Base-by-base conservation (phyloP, 2,113 vertebrate species). In the Labrus mixtus region DNA sequence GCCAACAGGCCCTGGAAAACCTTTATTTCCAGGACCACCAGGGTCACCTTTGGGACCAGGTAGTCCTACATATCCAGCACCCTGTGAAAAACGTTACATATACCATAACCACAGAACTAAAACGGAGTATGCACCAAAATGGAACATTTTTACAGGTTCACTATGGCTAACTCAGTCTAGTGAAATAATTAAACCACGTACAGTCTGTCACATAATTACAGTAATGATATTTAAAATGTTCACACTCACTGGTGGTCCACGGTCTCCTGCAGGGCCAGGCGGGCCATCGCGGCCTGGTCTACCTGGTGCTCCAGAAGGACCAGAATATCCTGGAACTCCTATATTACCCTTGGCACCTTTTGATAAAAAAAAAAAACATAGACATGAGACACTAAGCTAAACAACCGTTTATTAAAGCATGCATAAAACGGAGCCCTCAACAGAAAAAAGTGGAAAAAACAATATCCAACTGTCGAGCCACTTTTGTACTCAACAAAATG, bases 1-100 rank as follows among this genome's bases (percentile, higher is more conserved):
- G 5, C 97, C 97, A 46, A 6, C 20, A 51, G 53, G 87, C 41
- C 96, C 96, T 55, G 59, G 85, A 37, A 51, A 85, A 46, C 96
- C 96, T 79, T 95, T 96, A 63, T 68, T 53, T 60, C 96, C 96
- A 79, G 86, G 65, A 39, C 73, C 29, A 56, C 96, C 96, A 85
- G 92, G 93, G 7, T 90, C 59, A 15, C 97, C 96, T 88, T 95
- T 96, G 43, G 92, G 94, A 66, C 96, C 96, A 66, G 77, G 92
- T 68, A 93, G 93, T 22, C 94, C 95, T 37, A 46, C 23, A 54
- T 86, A 90, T 68, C 82, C 87, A 71, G 93, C 82, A 61, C 96
- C 96, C 96, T 97, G 87, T 13, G n/a, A 79, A 83, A 65, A n/a
- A 39, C 6, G 6, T 57, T 23, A 17, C 0, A 7, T 13, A 59